Evolutionary conservation across 30 jellyfish, hydroid and myxozoan species (phyloP).

Genomic region (Aurelia sp.): DNA sequence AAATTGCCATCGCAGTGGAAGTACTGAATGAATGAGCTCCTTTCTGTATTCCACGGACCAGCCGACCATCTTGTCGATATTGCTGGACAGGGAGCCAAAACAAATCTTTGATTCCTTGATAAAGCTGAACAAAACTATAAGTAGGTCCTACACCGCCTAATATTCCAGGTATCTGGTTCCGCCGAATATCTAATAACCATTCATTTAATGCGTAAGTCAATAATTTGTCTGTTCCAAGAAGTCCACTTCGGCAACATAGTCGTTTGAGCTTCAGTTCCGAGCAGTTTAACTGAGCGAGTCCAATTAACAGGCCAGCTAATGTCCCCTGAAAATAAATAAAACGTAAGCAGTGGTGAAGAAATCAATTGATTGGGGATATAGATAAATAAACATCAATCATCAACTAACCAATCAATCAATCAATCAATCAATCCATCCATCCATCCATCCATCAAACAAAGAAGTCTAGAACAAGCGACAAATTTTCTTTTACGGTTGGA

Average conservation of each 20-base stretch:
- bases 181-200: slow-evolving; percentile 93
- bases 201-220: slow-evolving; percentile 77
- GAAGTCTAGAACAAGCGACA: no score
- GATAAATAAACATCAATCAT: no score
- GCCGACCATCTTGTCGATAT: slow-evolving; percentile 97
- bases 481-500: no score
- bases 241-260: slow-evolving; percentile 97
- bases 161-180: slow-evolving; percentile 88
- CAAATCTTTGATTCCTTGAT: slow-evolving; percentile 94
- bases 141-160: slow-evolving; percentile 99
- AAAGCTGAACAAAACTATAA: slow-evolving; percentile 92
- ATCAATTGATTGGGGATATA: background rate
- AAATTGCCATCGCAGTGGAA: slow-evolving; percentile 98
- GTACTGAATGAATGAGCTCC: slow-evolving; percentile 99
- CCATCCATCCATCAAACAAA: no score
- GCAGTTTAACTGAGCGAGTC: slow-evolving; percentile 95
- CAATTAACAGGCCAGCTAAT: slow-evolving; percentile 91
- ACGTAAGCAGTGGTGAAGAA: background rate
- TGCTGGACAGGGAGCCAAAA: slow-evolving; percentile 99
- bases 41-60: slow-evolving; percentile 95
- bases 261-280: slow-evolving; percentile 92
- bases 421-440: no score
- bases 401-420: no score
- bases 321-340: slow-evolving; percentile 87
- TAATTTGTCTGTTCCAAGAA: slow-evolving; percentile 91